Evolutionary conservation across 2,797 vertebrate genomes (phyloP), one percentile per base, ranked within the genome.

Genomic region (Margarornis squamiger): DNA sequence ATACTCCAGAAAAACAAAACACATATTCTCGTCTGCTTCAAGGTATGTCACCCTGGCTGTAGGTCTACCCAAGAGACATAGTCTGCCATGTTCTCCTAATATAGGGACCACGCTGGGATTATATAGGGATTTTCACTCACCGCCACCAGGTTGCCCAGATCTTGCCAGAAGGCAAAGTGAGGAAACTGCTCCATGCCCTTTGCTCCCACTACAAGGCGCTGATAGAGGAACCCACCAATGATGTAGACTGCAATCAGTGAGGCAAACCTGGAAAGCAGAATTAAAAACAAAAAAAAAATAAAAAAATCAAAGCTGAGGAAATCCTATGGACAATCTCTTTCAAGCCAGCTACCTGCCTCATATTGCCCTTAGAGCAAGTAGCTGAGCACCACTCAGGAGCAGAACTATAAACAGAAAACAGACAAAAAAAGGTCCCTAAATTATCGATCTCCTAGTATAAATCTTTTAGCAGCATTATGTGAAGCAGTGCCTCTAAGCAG

Each of bases 181-280:
- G 99, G 99, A 87, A 99, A 99, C 79, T 99, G 99, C 66, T 99
- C 99, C 98, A 99, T 98, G 59, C 99, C 99, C 96, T 99, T 99
- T 76, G 99, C 99, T 90, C 99, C 99, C 30, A 99, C 99, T n/a
- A 99, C 93, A 39, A 99, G 97, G 61, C 99, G 98, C 96, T 99
- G 99, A 96, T 99, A 99, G 26, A 99, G 97, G 97, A 99, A 99
- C 39, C 99, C 99, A 71, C 98, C 98, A 29, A 98, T 97, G 41
- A 99, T 96, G 95, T 99, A 99, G 76, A 99, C 97, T 14, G 98
- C 98, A 87, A 99, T 76, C 75, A 99, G 85, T 19, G 98, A 99
- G 55, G 98, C 88, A 68, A 97, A 98, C 86, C 99, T 99, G 93
- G 32, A 96, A 91, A 52, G 63, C 39, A 96, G 65, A 71, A 79